Percentiles rank a stretch among this genome's conserved stretches.
phyloP scores from a whole-genome alignment of 1,140 invertebrate genomes.

The Oppia nitens region DNA sequence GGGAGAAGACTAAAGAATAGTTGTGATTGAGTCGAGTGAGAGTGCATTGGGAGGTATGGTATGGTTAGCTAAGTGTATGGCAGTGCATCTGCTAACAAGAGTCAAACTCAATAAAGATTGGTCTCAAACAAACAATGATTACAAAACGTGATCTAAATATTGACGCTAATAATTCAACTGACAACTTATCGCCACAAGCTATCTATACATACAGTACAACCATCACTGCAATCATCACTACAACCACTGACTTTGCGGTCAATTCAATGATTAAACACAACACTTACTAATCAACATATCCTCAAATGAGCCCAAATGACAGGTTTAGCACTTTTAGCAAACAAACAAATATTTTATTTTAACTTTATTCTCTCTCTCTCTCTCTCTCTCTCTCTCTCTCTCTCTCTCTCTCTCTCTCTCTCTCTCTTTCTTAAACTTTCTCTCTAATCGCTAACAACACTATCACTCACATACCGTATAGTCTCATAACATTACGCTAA shows the following conservation, averaged over 20 bases:
- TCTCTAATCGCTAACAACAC: too few species aligned
- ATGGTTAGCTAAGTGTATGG: too few species aligned
- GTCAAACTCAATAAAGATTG: neutral
- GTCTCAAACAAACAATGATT: neutral
- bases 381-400: neutral
- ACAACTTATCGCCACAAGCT: neutral
- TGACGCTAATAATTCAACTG: neutral
- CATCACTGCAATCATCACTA: too few species aligned
- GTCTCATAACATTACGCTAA: too few species aligned
- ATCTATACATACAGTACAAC: too few species aligned
- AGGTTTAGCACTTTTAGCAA: neutral
- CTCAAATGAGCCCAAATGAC: neutral
- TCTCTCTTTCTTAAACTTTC: too few species aligned
- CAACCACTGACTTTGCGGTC: neutral
- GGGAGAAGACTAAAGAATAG: too few species aligned
- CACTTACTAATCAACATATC: neutral
- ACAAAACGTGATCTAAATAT: neutral
- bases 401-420: too few species aligned
- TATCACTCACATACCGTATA: too few species aligned
- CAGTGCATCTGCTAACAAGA: neutral
- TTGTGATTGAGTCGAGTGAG: too few species aligned
- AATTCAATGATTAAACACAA: neutral
- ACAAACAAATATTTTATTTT: neutral
- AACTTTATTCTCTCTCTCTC: neutral
- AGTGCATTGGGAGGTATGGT: too few species aligned